These are phyloP conservation scores for Drosophila formosana DNA, from an alignment of 2,888 invertebrate genomes.

Conservation along the genomic window DNA sequence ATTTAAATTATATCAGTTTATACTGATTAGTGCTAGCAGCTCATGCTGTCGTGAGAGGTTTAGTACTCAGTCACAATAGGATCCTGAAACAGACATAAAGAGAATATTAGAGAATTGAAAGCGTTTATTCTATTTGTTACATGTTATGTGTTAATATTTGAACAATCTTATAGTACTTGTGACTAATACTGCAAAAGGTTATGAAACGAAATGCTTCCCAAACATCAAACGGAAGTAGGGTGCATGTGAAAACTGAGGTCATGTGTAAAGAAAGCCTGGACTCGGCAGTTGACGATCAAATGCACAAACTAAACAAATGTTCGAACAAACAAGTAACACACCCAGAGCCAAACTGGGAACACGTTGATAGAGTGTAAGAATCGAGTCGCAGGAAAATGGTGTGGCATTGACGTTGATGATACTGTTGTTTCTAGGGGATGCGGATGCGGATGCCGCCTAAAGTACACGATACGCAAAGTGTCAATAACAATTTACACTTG, in stretches of 20 bases:
- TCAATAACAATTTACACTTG: constrained; percentile 81
- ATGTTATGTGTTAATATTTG: neutral
- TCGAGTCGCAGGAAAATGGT: constrained; percentile 9
- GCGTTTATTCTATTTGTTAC: neutral
- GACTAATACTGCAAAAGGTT: neutral
- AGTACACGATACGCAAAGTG: constrained; percentile 68
- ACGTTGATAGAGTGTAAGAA: constrained; percentile 5
- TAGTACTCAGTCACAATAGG: neutral
- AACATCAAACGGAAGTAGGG: constrained; percentile 7
- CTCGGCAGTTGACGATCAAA: constrained; percentile 52
- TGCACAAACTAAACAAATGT: constrained; percentile 66
- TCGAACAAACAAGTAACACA: constrained; percentile 55
- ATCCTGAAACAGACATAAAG: neutral
- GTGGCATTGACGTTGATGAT: constrained; percentile 67
- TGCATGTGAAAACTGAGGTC: constrained; percentile 10
- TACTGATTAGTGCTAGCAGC: too few species aligned
- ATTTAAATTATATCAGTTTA: too few species aligned
- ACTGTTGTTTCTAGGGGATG: constrained; percentile 46
- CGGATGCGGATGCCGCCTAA: constrained; percentile 39
- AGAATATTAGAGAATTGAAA: neutral
- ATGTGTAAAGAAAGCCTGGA: neutral
- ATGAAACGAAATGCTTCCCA: neutral
- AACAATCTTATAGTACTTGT: neutral
- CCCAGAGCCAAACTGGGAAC: constrained; percentile 20
- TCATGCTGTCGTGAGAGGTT: too few species aligned